Conservation (phyloP, 2,888 invertebrate genomes). For the Mythimna loreyi region DNA sequence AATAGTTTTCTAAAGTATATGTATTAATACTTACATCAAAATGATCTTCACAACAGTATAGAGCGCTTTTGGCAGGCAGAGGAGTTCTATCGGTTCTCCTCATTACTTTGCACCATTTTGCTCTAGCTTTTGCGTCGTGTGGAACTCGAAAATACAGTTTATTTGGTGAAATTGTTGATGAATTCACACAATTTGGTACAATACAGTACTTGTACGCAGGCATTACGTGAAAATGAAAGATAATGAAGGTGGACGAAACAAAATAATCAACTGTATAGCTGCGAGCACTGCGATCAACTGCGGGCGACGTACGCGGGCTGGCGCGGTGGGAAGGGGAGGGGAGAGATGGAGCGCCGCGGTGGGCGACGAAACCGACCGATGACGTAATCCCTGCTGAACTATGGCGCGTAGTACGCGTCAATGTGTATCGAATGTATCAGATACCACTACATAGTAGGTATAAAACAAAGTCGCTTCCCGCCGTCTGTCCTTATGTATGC, state of each 20-base stretch:
- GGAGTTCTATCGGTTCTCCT: constrained; percentile 25
- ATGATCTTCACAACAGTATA: constrained; percentile 40
- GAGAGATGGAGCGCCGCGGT: neutral
- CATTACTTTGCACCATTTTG: constrained; percentile 26
- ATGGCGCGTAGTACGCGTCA: too few species aligned
- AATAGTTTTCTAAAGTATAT: constrained; percentile 1
- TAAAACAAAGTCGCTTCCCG: too few species aligned
- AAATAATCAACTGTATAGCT: constrained; percentile 11
- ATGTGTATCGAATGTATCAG: constrained; percentile 1
- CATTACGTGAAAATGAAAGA: constrained; percentile 9
- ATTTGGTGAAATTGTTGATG: constrained; percentile 27
- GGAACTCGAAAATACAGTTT: constrained; percentile 34
- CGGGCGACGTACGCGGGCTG: neutral
- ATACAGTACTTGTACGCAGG: constrained; percentile 33
- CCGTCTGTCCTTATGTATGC: too few species aligned
- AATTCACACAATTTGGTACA: constrained; percentile 34
- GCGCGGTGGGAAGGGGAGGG: neutral
- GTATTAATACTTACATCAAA: constrained; percentile 40
- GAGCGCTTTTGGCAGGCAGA: constrained; percentile 18
- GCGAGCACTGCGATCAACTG: constrained; percentile 26
- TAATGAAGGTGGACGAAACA: neutral
- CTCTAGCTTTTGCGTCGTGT: constrained; percentile 14
- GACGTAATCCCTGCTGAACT: constrained; percentile 28
- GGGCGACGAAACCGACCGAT: constrained; percentile 7
- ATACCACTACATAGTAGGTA: too few species aligned